A percentile compares a stretch with the other conserved stretches of the same genome.
phyloP scores from a whole-genome alignment of 2,113 vertebrate species.

The Nymphicus hollandicus region DNA sequence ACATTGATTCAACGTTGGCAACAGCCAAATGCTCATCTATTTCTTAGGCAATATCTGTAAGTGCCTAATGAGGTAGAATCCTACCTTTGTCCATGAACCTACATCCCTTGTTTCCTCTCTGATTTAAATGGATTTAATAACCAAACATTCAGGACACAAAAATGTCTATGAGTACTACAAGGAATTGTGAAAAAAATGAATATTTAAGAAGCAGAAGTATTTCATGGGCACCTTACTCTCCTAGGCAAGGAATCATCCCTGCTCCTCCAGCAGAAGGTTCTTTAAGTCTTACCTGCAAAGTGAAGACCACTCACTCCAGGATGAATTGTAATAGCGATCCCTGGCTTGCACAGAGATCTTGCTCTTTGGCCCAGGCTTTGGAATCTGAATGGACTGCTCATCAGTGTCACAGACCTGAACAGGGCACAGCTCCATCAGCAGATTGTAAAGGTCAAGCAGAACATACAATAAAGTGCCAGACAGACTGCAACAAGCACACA shows the following conservation, averaged over 20 bases:
- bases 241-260: background rate
- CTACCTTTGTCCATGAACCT: background rate
- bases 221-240: background rate
- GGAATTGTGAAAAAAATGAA: background rate
- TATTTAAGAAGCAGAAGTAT: background rate
- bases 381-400: background rate
- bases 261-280: background rate
- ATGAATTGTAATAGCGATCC: conserved; percentile 67
- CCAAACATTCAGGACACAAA: background rate
- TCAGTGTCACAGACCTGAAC: background rate
- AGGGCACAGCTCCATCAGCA: background rate
- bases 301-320: conserved; percentile 66
- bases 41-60: background rate
- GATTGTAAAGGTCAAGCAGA: too few relatives aligned
- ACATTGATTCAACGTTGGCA: background rate
- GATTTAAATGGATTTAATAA: background rate
- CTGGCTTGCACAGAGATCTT: conserved; percentile 51
- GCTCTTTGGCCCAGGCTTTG: background rate
- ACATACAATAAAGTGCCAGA: fast-evolving
- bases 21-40: background rate
- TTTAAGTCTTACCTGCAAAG: conserved; percentile 42
- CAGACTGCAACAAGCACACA: background rate
- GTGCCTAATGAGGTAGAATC: background rate
- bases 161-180: background rate
- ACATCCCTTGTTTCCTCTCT: background rate